Evolutionary conservation across 2,797 vertebrate species (phyloP), one percentile per base, ranked within the genome.

Genomic region (Coranthus polyacanthus): DNA sequence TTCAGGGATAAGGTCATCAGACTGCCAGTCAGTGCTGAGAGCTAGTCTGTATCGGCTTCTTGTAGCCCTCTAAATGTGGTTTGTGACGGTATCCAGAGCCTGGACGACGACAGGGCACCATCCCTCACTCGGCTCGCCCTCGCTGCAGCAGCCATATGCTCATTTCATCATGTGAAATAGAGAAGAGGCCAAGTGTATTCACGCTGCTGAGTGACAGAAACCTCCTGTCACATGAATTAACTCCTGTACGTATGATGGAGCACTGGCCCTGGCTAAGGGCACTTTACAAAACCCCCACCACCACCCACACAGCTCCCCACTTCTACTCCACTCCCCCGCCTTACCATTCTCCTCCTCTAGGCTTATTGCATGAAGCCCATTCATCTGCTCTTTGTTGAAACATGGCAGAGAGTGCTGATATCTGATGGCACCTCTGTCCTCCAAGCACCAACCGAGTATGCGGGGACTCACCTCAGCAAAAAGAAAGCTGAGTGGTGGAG

Each of bases 311-410:
- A 42, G 50, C 51, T 43, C 69, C 46, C 32, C 58, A 34, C 72
- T 67, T 77, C 45, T 53, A 24, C 49, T 47, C 68, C 42, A 52
- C 72, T 38, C 68, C 63, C 32, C 34, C n/a, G 39, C 55, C 76
- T 63, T 46, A 54, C 78, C 67, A 16, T 65, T 64, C 66, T 68
- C 67, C 44, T 71, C 78, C 83, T 86, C 71, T 46, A 72, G 83
- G 87, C 86, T 89, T 83, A 85, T 87, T 84, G 75, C 79, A 79
- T 79, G 76, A 84, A 84, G 72, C 70, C 73, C 51, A 84, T 92
- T 92, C 85, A 92, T 92, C 89, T 92, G 86, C 79, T 84, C 81
- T 79, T 73, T 83, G 85, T 79, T 87, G 75, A 89, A 88, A 87
- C 90, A 84, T 63, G 57, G 72, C 76, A 84, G 65, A 65, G 54